These are phyloP conservation scores for Chamaetylas fuelleborni DNA, from an alignment of 2,113 vertebrate species.

Conservation along the genomic window DNA sequence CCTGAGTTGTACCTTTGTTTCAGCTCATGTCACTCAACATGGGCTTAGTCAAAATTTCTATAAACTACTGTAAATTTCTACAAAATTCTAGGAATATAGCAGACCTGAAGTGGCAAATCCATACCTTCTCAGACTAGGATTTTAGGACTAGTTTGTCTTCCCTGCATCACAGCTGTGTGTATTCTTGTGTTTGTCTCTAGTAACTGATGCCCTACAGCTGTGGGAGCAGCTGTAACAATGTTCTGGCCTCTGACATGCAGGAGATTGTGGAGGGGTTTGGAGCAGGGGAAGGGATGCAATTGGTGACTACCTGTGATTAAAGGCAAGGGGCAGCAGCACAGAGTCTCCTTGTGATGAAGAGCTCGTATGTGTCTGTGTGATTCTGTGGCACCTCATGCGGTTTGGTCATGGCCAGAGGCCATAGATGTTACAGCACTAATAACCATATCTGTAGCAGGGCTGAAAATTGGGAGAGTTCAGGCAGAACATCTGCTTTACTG, in stretches of 20 bases:
- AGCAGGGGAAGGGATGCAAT: background rate
- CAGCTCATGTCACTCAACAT: background rate
- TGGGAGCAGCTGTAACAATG: background rate
- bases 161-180: background rate
- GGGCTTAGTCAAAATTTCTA: background rate
- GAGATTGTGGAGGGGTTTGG: background rate
- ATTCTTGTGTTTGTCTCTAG: background rate
- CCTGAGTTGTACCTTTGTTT: background rate
- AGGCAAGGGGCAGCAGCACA: background rate
- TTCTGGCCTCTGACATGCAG: background rate
- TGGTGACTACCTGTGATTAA: background rate
- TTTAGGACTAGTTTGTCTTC: background rate
- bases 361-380: rapidly evolving
- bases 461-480: background rate
- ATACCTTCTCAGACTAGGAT: background rate
- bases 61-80: background rate
- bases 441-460: background rate
- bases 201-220: conserved; percentile 13
- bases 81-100: background rate
- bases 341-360: background rate
- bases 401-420: background rate
- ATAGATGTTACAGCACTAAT: background rate
- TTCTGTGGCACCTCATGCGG: background rate
- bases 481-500: background rate
- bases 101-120: background rate